Conservation (phyloP, 2,797 vertebrate genomes). For the Siniperca obscura region DNA sequence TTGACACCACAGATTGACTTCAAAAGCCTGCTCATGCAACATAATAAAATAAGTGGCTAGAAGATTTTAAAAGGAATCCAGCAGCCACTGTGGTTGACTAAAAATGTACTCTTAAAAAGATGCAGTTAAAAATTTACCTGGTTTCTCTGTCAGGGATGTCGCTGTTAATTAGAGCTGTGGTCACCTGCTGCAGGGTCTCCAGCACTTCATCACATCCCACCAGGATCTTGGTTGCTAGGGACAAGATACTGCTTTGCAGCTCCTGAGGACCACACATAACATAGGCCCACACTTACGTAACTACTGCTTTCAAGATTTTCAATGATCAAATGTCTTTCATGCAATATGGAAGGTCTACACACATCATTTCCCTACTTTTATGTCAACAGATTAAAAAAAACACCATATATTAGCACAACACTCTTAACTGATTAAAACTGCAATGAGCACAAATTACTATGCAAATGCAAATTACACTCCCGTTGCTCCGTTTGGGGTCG, state of each 20-base stretch:
- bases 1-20: constrained; percentile 17
- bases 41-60: neutral
- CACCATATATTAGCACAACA: constrained; percentile 1
- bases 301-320: constrained; percentile 59
- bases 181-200: constrained; percentile 97
- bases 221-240: constrained; percentile 95
- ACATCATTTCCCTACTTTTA: constrained; percentile 10
- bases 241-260: constrained; percentile 95
- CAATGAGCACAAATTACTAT: constrained; percentile 2
- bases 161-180: constrained; percentile 96
- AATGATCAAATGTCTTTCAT: constrained; percentile 13
- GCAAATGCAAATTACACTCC: constrained; percentile 15
- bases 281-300: constrained; percentile 81
- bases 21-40: constrained; percentile 17
- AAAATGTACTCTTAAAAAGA: neutral
- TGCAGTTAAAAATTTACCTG: constrained; percentile 83
- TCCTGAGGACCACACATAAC: constrained; percentile 86
- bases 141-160: constrained; percentile 92
- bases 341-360: constrained; percentile 17
- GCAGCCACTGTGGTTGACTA: neutral
- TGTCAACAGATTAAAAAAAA: constrained; percentile 4
- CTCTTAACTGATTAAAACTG: constrained; percentile 20
- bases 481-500: constrained; percentile 4
- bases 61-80: constrained; percentile 10
- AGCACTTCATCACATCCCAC: constrained; percentile 98